Evolutionary conservation across 2,797 vertebrate species (phyloP), one percentile per base, ranked within the genome.

Genomic region (Xenopus petersii): DNA sequence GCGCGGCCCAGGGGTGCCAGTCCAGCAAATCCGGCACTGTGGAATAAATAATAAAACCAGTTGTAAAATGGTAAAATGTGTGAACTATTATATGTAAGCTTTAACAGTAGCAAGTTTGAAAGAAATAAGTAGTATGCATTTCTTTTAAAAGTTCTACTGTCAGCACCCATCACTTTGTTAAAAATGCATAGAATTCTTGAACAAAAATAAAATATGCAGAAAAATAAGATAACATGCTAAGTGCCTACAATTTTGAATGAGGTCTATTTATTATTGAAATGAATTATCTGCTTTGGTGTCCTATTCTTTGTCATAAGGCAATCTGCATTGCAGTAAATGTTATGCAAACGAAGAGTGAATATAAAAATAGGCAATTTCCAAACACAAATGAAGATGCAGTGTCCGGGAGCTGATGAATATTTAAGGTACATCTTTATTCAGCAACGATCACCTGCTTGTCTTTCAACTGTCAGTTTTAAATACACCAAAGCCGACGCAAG

Each of bases 381-480:
- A 82, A 56, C 67, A 76, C 66, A 89, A 88, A 90, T 87, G 86
- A 87, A 88, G 88, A 87, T 80, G 75, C 74, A 81, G 84, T 83
- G 10, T 42, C 17, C 82, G 61, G 81, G 58, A 84, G 81, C 85
- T 84, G 77, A 79, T 83, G 80, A 79, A 83, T 85, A 86, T 85
- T 83, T 81, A 82, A 86, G 83, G 82, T 64, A n/a, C 79, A 75
- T 71, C 78, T 73, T 64, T 82, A 67, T 81, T 79, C 83, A 68
- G 75, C 64, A 85, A 84, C 73, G 84, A 74, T 63, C 85, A 87
- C 83, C 86, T 82, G 71, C 12, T 48, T 47, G 51, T 71, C 65
- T 84, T 86, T 84, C 69, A 71, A 64, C 54, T 75, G 59, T 76
- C 60, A 17, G 42, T 56, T 66, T 75, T 73, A 79, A 77, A 17